Evolutionary conservation across 2,888 invertebrate genomes (phyloP), one percentile per base, ranked within the genome.

Genomic region (Trisateles emortualis): DNA sequence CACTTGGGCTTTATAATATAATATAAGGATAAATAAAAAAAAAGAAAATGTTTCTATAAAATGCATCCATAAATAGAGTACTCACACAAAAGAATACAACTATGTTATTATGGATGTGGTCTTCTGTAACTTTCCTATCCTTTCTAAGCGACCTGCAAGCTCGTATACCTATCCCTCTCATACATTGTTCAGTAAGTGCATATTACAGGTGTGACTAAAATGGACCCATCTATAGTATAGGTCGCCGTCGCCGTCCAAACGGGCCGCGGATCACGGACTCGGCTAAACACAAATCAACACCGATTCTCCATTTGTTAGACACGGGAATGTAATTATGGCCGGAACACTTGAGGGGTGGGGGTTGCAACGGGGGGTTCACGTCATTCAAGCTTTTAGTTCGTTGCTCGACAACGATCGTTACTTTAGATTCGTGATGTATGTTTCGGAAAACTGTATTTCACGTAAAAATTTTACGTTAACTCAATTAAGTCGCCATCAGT

Each of bases 301-400:
- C 92, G 93, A 93, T 93, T 93, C 93, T 93, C 93, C 93, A 93
- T 93, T 93, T 93, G 93, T 93, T 93, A 92, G 93, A 93, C 93
- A 93, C 90, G 92, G 90, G 91, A 93, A 93, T 92, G 92, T 93
- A 93, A 93, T 93, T 93, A 93, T 93, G 92, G 90, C 87, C 88
- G 89, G 89, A 88, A 88, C 88, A 87, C 86, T 88, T 86, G 83
- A 48, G 84, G 84, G 74, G 75, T 56, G 60, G 64, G 72, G 74
- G 67, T 67, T 74, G 74, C 77, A 74, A 68, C 58, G 76, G 68
- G 63, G 61, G 64, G 64, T 75, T 74, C 83, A 78, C 87, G 85
- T 88, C 90, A 89, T 88, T 88, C 84, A 83, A 83, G 90, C 89
- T 90, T 92, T 91, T 90, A 91, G 89, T 88, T 88, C 79, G 76